A percentile compares a stretch with the other conserved stretches of the same genome.
Evolutionary conservation across 2,888 invertebrate genomes (phyloP).

Genomic region (Lordiphosa andalusiaca): DNA sequence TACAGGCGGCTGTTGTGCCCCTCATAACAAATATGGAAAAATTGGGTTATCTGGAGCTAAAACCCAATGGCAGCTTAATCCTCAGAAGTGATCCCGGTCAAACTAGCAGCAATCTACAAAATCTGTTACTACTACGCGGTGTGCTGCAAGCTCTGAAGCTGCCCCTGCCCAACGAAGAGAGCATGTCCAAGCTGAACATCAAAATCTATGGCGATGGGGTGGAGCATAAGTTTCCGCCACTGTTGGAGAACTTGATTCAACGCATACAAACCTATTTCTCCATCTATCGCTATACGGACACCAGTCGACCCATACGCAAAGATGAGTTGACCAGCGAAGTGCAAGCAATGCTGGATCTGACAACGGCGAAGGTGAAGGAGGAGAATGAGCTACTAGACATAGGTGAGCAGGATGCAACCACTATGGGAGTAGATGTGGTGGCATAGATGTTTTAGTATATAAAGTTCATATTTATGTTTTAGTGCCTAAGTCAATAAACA

Average conservation of each 20-base stretch:
- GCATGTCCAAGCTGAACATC: slow-evolving; percentile 44
- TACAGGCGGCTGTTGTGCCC: slow-evolving; percentile 48
- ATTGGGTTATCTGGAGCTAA: slow-evolving; percentile 63
- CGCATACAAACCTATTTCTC: slow-evolving; percentile 86
- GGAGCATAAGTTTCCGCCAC: slow-evolving; percentile 84
- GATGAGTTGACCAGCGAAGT: slow-evolving; percentile 28
- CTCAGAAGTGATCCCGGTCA: slow-evolving; percentile 42
- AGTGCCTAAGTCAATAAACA: slow-evolving; percentile 30
- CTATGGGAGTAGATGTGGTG: slow-evolving; percentile 29
- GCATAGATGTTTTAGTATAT: background rate
- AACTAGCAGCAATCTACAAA: slow-evolving; percentile 43
- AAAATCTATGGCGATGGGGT: slow-evolving; percentile 79
- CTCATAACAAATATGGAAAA: slow-evolving; percentile 37
- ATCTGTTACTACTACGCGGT: slow-evolving; percentile 57
- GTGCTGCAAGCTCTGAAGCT: slow-evolving; percentile 59
- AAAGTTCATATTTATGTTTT: slow-evolving; percentile 30
- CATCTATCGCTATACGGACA: slow-evolving; percentile 83
- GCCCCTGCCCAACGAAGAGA: slow-evolving; percentile 1
- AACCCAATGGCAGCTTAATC: slow-evolving; percentile 67
- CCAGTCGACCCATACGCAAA: slow-evolving; percentile 78
- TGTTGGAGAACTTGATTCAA: slow-evolving; percentile 86
- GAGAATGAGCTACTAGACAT: slow-evolving; percentile 43
- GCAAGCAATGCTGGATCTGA: slow-evolving; percentile 13
- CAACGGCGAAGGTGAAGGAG: slow-evolving; percentile 15
- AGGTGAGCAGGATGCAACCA: slow-evolving; percentile 48